Percentiles rank a stretch among this genome's conserved stretches.
These are phyloP conservation scores for Antennarius striatus DNA, from an alignment of 2,113 vertebrate species.

Conservation along the genomic window DNA sequence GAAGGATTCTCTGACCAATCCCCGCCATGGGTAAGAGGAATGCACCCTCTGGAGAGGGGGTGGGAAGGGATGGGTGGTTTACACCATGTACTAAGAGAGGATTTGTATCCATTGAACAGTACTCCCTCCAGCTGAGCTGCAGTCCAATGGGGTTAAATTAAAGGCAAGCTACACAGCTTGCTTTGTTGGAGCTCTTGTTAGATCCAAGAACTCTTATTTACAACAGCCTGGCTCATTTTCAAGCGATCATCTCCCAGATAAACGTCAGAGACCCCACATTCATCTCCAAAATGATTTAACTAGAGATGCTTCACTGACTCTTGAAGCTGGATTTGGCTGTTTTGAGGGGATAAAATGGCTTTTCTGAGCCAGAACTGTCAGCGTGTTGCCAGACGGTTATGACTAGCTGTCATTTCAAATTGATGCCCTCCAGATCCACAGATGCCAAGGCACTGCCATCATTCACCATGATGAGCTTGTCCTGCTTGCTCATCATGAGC, in stretches of 20 bases:
- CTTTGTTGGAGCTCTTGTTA: constrained; percentile 25
- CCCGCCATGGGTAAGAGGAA: constrained; percentile 37
- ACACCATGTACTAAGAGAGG: constrained; percentile 50
- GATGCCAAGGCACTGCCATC: constrained; percentile 34
- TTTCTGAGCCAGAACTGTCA: constrained; percentile 52
- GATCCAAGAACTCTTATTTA: constrained; percentile 24
- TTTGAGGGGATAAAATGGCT: constrained; percentile 36
- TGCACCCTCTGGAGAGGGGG: constrained; percentile 17
- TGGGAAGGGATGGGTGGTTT: constrained; percentile 9
- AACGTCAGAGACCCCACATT: constrained; percentile 46
- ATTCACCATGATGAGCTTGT: constrained; percentile 32
- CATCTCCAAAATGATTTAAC: constrained; percentile 46
- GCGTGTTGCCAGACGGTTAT: constrained; percentile 32
- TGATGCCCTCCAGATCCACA: neutral
- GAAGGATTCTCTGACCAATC: constrained; percentile 32
- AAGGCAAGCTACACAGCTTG: constrained; percentile 39
- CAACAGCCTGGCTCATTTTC: constrained; percentile 48
- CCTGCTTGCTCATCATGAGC: constrained; percentile 34
- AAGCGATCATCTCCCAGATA: constrained; percentile 41
- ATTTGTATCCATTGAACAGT: constrained; percentile 56
- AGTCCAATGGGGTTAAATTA: constrained; percentile 57
- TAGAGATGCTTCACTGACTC: constrained; percentile 43
- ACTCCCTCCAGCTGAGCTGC: constrained; percentile 61
- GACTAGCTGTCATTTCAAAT: constrained; percentile 25
- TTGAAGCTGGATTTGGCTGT: constrained; percentile 27